Conservation (phyloP, 2,797 vertebrate genomes). For the Petrocephalus schoutedeni region DNA sequence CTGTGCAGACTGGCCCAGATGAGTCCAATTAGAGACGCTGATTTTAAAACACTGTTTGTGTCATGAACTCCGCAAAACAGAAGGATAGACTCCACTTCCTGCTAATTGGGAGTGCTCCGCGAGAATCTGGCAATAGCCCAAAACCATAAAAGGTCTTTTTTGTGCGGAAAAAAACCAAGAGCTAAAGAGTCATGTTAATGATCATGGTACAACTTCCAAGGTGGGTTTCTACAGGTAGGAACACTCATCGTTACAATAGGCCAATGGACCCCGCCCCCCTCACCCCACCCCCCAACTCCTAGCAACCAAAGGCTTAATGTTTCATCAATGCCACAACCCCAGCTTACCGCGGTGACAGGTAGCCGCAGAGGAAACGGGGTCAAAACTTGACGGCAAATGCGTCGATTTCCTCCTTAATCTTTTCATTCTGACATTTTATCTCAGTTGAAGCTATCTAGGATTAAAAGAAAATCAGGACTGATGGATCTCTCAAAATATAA, state of each 20-base stretch:
- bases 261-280: not conserved
- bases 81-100: not conserved
- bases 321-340: not conserved
- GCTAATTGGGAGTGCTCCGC: not conserved
- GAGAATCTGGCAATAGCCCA: not conserved
- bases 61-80: not conserved
- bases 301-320: not conserved
- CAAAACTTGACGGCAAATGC: not conserved
- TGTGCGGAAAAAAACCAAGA: not conserved
- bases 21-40: not conserved
- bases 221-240: not conserved
- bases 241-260: not conserved
- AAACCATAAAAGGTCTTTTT: not conserved
- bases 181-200: not conserved
- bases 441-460: not conserved
- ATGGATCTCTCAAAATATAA: not conserved
- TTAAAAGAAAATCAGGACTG: not conserved
- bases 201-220: not conserved
- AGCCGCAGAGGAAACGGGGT: not conserved
- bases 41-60: constrained; percentile 7
- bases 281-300: not conserved
- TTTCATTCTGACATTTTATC: constrained; percentile 12
- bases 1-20: not conserved
- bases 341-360: too few relatives aligned
- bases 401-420: constrained; percentile 8